Base-by-base conservation (phyloP, 2,113 vertebrate genomes). In the Grallaria varia region DNA sequence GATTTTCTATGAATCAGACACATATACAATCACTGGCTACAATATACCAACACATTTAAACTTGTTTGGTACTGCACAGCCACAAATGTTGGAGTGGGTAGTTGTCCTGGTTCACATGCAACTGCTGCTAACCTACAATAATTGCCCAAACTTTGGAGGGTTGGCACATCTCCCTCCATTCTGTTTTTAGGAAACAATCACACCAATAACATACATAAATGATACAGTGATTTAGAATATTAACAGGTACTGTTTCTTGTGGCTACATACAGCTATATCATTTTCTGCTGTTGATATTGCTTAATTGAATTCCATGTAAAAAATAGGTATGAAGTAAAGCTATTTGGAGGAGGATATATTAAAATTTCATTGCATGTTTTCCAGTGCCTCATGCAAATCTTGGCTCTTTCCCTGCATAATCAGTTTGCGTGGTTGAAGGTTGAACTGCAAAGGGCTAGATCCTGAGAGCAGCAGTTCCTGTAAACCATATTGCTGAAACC, bases 81-180 rank as follows among this genome's bases (percentile, higher is more conserved):
- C 91, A 93, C 84, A 33, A 76, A 67, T 9, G 66, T 55, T 52
- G 63, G 80, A 95, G 97, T 96, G 87, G 96, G 97, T 67, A 95
- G 93, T 45, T 84, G 93, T 74, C 64, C 92, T 97, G 95, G 93
- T 90, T 96, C 8, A 56, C 56, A 58, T 67, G 9, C 53, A 89
- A 47, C 89, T 93, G 88, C 90, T 91, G 93, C 94, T 96, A 93
- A 95, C 50, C 76, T 75, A 63, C 28, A 52, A 35, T 27, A 40
- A 91, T 62, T 79, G 71, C 79, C 10, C 7, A 45, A 90, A 72
- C 56, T 82, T 85, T 27, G 13, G 16, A 63, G 85, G 59, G 78
- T 95, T 81, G 96, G 91, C 93, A 72, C 58, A 30, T 37, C 88
- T 50, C 49, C 81, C 76, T 90, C 58, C 37, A n/a, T 73, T 66